Conservation (phyloP, 2,113 vertebrate genomes). For the Uropsilus gracilis region DNA sequence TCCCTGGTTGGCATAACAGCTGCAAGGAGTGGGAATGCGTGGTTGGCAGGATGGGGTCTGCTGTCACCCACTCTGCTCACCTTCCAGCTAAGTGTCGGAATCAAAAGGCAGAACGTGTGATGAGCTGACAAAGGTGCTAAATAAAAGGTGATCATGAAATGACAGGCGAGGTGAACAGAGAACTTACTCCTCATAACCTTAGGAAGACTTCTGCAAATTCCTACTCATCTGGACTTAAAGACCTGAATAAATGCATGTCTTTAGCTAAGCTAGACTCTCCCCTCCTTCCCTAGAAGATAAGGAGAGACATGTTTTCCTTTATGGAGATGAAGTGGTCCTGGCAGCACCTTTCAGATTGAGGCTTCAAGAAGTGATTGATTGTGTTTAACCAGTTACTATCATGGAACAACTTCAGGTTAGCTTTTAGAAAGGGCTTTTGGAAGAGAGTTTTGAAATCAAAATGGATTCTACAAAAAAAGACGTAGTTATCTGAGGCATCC, state of each 20-base stretch:
- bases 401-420: neutral
- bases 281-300: neutral
- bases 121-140: neutral
- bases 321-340: slow-evolving; percentile 12
- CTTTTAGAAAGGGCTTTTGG: slow-evolving; percentile 5
- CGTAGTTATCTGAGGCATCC: no score
- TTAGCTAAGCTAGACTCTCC: neutral
- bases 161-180: neutral
- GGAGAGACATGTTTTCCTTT: neutral
- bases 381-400: slow-evolving; percentile 8
- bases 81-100: slow-evolving; percentile 1
- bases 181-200: neutral
- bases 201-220: neutral
- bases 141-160: slow-evolving; percentile 19
- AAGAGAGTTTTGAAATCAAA: slow-evolving; percentile 1
- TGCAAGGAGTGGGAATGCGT: neutral
- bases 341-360: neutral
- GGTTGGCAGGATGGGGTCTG: neutral
- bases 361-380: neutral
- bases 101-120: slow-evolving; percentile 2
- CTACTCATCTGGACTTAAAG: neutral
- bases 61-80: neutral
- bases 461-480: slow-evolving; percentile 11
- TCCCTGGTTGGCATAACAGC: neutral
- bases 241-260: no score